Conservation (phyloP, 35 echinoderm and acorn worm species). For the Holothuria glaberrima region DNA sequence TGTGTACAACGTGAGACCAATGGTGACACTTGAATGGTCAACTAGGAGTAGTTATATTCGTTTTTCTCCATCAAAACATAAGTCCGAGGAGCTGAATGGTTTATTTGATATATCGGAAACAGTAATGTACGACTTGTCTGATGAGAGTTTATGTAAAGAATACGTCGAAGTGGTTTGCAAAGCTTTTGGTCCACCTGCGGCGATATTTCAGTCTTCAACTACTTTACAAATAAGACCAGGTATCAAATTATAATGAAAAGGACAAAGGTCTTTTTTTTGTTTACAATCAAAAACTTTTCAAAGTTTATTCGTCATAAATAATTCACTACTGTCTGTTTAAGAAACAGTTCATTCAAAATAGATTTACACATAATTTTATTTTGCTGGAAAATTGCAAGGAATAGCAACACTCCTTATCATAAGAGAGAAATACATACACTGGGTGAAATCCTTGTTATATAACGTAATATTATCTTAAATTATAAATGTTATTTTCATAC, state of each 20-base stretch:
- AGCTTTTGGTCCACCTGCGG: constrained; percentile 24
- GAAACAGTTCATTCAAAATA: too few relatives aligned
- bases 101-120: neutral
- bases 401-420: too few relatives aligned
- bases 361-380: too few relatives aligned
- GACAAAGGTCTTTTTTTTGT: too few relatives aligned
- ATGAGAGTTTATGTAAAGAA: neutral
- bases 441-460: too few relatives aligned
- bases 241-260: neutral
- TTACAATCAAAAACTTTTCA: neutral
- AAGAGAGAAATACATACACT: too few relatives aligned
- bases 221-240: neutral
- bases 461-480: too few relatives aligned
- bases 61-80: neutral
- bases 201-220: constrained; percentile 19
- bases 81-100: constrained; percentile 16
- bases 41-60: neutral
- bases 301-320: too few relatives aligned
- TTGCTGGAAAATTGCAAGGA: neutral
- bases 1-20: neutral
- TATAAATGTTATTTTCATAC: too few relatives aligned
- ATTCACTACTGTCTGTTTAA: too few relatives aligned
- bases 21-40: constrained; percentile 3
- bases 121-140: neutral
- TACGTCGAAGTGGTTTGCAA: neutral